Evolutionary conservation across 1,140 invertebrate genomes (phyloP).

Genomic region (Coelopa frigida): DNA sequence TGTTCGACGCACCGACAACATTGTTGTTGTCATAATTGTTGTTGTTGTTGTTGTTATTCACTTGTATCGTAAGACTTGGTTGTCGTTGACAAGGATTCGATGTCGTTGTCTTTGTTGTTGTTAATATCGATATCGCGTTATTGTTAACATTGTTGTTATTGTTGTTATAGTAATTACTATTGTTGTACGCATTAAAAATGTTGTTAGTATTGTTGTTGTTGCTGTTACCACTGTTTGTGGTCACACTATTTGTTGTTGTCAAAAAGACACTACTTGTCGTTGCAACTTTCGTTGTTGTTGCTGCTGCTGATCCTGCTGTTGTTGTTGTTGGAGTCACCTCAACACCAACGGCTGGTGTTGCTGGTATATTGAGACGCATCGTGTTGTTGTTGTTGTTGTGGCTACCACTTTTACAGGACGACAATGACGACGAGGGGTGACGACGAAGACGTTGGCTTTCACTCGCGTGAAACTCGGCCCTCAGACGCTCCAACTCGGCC

Average conservation of each 20-base stretch:
- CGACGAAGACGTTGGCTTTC: slow-evolving; percentile 23
- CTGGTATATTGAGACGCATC: slow-evolving; percentile 20
- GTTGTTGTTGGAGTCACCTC: slow-evolving; percentile 1
- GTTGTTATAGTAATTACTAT: slow-evolving; percentile 10
- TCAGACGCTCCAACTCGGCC: slow-evolving; percentile 40
- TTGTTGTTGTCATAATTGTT: slow-evolving; percentile 12
- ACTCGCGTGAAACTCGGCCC: slow-evolving; percentile 43
- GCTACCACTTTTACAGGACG: background rate
- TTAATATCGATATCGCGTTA: slow-evolving; percentile 20
- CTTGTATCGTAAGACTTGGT: slow-evolving; percentile 41
- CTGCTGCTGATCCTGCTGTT: slow-evolving; percentile 16
- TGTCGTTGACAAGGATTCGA: slow-evolving; percentile 33
- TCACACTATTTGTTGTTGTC: slow-evolving; percentile 10
- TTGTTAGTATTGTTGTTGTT: slow-evolving; percentile 13
- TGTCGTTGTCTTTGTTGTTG: slow-evolving; percentile 20
- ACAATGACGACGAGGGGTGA: too few relatives aligned
- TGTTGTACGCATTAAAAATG: too few relatives aligned
- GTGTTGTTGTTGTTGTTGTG: slow-evolving; percentile 9
- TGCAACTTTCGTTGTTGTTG: slow-evolving; percentile 14
- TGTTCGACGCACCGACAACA: slow-evolving; percentile 20
- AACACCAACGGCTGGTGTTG: slow-evolving; percentile 5
- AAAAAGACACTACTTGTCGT: slow-evolving; percentile 30
- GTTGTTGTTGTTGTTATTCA: slow-evolving; percentile 27
- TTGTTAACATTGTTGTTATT: slow-evolving; percentile 21
- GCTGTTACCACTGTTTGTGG: slow-evolving; percentile 4